Evolutionary conservation across 2,888 invertebrate species (phyloP).

Genomic region (Epinotia ramella): DNA sequence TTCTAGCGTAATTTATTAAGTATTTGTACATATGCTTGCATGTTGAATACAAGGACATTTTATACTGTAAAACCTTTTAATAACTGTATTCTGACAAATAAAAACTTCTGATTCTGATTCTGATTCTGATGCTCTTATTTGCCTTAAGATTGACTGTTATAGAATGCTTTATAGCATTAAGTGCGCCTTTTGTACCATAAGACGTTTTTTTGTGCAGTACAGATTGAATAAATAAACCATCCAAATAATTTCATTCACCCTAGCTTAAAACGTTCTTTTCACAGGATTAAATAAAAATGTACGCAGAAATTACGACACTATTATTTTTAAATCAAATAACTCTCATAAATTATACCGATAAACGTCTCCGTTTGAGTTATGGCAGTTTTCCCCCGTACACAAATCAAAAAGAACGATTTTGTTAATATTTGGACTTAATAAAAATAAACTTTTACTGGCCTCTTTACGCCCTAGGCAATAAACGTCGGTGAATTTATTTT

Average conservation of each 20-base stretch:
- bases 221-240: background rate
- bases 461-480: conserved; percentile 32
- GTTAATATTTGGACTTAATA: conserved; percentile 46
- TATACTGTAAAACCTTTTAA: no score
- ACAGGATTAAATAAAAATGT: conserved; percentile 9
- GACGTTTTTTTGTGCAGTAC: no score
- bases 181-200: no score
- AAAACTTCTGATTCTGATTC: no score
- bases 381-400: conserved; percentile 40
- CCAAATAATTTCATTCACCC: background rate
- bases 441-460: conserved; percentile 43
- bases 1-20: no score
- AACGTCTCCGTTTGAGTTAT: conserved; percentile 45
- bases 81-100: no score
- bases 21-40: no score
- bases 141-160: no score
- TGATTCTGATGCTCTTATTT: no score
- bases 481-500: conserved; percentile 26
- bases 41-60: no score
- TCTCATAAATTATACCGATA: conserved; percentile 43
- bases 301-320: conserved; percentile 42
- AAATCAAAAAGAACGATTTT: conserved; percentile 44
- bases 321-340: conserved; percentile 45
- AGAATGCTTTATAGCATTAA: no score
- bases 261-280: conserved; percentile 15